phyloP scores from a whole-genome alignment of 2,797 vertebrate genomes.

The Antrozous pallidus region DNA sequence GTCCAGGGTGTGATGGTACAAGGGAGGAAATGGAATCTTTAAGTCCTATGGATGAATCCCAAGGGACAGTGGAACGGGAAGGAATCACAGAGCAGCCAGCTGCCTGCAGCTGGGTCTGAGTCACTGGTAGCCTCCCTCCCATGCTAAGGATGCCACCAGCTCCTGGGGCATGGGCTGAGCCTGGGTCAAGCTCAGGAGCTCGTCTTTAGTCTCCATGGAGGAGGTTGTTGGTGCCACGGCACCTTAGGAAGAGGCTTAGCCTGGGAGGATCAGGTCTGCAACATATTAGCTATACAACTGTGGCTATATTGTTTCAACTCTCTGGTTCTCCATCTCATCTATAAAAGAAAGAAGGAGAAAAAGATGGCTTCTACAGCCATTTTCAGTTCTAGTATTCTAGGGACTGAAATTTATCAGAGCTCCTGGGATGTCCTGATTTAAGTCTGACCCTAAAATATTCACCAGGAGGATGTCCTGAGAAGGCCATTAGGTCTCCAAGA shows the following conservation, averaged over 20 bases:
- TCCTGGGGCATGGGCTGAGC: neutral
- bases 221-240: neutral
- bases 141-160: neutral
- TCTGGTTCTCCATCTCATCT: neutral
- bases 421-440: neutral
- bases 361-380: neutral
- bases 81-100: neutral
- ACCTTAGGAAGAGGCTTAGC: neutral
- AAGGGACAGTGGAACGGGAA: neutral
- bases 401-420: neutral
- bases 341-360: neutral
- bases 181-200: neutral
- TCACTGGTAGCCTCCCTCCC: neutral
- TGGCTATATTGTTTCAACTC: neutral
- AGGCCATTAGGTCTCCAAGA: neutral
- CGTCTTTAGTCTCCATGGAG: neutral
- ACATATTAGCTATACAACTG: neutral
- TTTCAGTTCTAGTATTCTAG: neutral
- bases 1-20: neutral
- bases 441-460: neutral
- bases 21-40: neutral
- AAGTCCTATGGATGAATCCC: neutral
- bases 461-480: neutral
- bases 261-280: neutral
- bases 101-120: constrained; percentile 1